Conservation (phyloP, 2,797 vertebrate species). For the Sparus aurata region DNA sequence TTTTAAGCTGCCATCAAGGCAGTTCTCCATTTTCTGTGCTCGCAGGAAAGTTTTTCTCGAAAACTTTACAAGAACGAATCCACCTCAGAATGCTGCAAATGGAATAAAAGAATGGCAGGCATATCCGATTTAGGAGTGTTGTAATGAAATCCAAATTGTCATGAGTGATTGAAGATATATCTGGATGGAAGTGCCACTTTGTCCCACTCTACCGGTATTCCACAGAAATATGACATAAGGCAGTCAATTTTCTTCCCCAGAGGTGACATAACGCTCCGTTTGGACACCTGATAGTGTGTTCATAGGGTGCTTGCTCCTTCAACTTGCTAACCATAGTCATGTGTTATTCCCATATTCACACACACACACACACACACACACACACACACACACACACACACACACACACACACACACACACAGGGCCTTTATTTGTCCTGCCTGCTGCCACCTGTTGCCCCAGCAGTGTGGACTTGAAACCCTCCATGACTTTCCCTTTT, state of each 20-base stretch:
- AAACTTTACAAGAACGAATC: slow-evolving; percentile 1
- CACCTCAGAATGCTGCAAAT: slow-evolving; percentile 5
- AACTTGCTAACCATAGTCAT: slow-evolving; percentile 64
- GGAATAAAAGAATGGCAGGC: slow-evolving; percentile 36
- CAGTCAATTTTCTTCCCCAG: slow-evolving; percentile 51
- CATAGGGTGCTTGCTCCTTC: slow-evolving; percentile 57
- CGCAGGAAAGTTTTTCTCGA: neutral
- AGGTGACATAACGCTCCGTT: slow-evolving; percentile 69
- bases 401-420: slow-evolving; percentile 34
- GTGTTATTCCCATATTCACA: slow-evolving; percentile 64
- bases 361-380: slow-evolving; percentile 31
- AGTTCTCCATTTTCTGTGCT: neutral
- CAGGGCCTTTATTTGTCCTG: slow-evolving; percentile 80
- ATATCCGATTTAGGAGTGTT: slow-evolving; percentile 11
- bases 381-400: slow-evolving; percentile 13
- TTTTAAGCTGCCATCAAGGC: neutral
- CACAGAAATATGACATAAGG: slow-evolving; percentile 55
- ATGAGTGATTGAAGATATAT: slow-evolving; percentile 31
- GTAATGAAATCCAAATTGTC: slow-evolving; percentile 50
- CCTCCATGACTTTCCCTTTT: too few species aligned
- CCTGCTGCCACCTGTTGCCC: slow-evolving; percentile 25
- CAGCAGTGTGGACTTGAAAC: neutral
- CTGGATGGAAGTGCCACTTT: slow-evolving; percentile 35
- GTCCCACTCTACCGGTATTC: slow-evolving; percentile 36
- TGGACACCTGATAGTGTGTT: slow-evolving; percentile 49